Base-by-base conservation (phyloP, 2,888 invertebrate species). In the Torymus auratus region DNA sequence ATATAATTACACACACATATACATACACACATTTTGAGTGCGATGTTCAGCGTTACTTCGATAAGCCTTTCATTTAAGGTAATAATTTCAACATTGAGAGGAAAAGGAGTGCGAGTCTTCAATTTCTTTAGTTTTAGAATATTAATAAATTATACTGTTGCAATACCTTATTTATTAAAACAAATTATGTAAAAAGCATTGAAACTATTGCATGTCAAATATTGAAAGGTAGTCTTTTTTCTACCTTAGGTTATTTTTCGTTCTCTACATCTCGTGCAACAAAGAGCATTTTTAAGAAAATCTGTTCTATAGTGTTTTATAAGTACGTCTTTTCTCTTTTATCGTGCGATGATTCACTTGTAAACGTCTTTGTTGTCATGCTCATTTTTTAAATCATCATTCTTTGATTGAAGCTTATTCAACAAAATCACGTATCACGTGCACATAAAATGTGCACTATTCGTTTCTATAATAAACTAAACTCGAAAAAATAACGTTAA, bases 131-230 rank as follows among this genome's bases (percentile, higher is more conserved):
- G 61, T 65, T 78, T 41, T 82, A 82, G 52, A 68, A 15, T 76
- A 79, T 72, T 79, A 75, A 82, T 78, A 82, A 82, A 81, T 78
- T 75, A 81, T 78, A 77, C 56, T 53, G 73, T 81, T 81, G 68
- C 72, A 81, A 81, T 81, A 81, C 70, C 41, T 81, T 81, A 81
- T 81, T 81, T 81, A 81, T 81, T 81, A 17, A 78, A 74, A 78
- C 64, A 53, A 78, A 81, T 78, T 69, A 41, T 81, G 64, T 74
- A 81, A 78, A 81, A 81, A 74, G 69, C 72, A 81, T 78, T 70
- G 81, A 81, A 73, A n/a, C 64, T n/a, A 78, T 81, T 50, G 73
- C 73, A 78, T 78, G 65, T 73, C 64, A 28, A 78, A 55, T 28
- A 71, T 69, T 17, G n/a, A 70, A 68, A 62, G 11, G 61, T 62